phyloP scores from a whole-genome alignment of 23 tunicate species.

The Ascidia mentula region DNA sequence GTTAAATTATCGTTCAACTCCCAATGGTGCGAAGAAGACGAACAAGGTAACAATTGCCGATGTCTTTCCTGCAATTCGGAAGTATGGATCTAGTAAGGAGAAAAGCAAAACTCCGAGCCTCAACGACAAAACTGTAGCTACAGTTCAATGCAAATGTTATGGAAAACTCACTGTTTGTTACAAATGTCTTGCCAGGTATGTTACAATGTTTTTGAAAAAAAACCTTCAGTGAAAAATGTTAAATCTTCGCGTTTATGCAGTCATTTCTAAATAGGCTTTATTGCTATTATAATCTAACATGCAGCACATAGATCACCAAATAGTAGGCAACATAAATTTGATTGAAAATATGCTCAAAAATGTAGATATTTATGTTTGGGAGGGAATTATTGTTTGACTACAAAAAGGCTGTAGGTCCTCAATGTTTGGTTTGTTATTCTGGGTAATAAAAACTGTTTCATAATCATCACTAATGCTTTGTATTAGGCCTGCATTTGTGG shows the following conservation, averaged over 20 bases:
- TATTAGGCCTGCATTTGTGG: slow-evolving; percentile 51
- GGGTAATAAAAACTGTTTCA: not conserved
- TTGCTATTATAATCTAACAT: no score
- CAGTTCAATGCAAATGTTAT: slow-evolving; percentile 32
- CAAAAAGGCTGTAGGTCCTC: no score
- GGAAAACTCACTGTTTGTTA: slow-evolving; percentile 54
- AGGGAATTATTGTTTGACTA: no score
- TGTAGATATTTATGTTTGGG: no score
- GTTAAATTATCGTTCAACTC: not conserved
- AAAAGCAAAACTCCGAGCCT: not conserved
- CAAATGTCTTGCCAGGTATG: slow-evolving; percentile 62
- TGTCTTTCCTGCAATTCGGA: slow-evolving; percentile 46
- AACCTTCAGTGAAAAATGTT: no score
- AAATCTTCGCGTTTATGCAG: no score
- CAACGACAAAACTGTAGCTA: not conserved
- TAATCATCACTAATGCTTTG: no score
- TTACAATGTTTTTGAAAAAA: no score
- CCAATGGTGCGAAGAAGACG: not conserved
- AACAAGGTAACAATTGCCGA: slow-evolving; percentile 45
- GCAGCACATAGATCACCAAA: no score
- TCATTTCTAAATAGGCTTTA: no score
- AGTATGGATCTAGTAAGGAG: not conserved
- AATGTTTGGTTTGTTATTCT: not conserved
- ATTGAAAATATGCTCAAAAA: no score
- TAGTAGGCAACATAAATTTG: no score